Percentiles rank a stretch among this genome's conserved stretches.
Conservation (phyloP, 1,140 invertebrate species). For the roundworm (Caenorhabditis elegans) region DNA sequence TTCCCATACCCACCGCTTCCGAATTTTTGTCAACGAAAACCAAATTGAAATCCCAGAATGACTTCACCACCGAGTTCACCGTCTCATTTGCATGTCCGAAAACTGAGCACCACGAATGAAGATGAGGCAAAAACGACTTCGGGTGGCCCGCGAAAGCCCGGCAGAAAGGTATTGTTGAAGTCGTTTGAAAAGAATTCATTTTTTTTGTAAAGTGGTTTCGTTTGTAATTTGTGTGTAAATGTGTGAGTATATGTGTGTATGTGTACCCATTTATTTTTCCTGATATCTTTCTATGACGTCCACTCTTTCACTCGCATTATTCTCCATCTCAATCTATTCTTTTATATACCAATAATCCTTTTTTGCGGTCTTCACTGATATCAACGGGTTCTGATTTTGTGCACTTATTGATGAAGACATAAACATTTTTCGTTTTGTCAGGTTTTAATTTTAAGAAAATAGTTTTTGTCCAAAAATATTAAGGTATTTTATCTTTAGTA, state of each 20-base stretch:
- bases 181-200: background rate
- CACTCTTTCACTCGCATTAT: background rate
- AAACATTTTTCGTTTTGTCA: too few species aligned
- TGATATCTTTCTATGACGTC: background rate
- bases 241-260: background rate
- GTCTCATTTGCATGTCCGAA: slow-evolving; percentile 31
- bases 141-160: slow-evolving; percentile 9
- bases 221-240: background rate
- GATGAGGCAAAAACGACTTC: slow-evolving; percentile 26
- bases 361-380: slow-evolving; percentile 16
- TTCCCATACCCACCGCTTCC: background rate
- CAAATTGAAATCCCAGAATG: slow-evolving; percentile 17
- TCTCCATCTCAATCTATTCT: background rate
- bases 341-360: slow-evolving; percentile 28
- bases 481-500: too few species aligned
- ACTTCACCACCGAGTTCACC: slow-evolving; percentile 30
- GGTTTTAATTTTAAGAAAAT: too few species aligned
- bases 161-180: slow-evolving; percentile 10
- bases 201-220: background rate
- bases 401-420: background rate
- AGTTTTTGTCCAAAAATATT: too few species aligned
- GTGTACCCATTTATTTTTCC: too few species aligned
- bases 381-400: background rate
- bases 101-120: slow-evolving; percentile 24
- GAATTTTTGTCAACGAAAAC: background rate